These are phyloP conservation scores for Lithosia quadra DNA, from an alignment of 2,888 invertebrate genomes.

Conservation along the genomic window DNA sequence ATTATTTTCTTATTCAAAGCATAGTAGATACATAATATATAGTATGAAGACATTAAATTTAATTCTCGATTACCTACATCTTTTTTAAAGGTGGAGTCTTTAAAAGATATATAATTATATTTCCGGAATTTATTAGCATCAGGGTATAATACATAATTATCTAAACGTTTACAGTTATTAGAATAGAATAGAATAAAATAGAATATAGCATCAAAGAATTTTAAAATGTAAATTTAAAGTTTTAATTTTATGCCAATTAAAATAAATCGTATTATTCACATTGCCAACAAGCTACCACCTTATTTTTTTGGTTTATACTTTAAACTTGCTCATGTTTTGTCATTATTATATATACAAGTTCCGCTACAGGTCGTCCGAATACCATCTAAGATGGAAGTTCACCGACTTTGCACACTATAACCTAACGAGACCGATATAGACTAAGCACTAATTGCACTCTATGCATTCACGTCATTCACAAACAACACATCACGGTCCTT, in stretches of 20 bases:
- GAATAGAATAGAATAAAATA: too few species aligned
- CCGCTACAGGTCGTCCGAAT: conserved; percentile 27
- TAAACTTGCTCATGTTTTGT: conserved; percentile 32
- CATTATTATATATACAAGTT: conserved; percentile 42
- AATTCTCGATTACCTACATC: too few species aligned
- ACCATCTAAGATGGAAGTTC: conserved; percentile 23
- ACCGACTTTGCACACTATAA: conserved; percentile 11
- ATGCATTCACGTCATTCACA: conserved; percentile 96
- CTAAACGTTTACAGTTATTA: neutral
- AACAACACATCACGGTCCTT: conserved; percentile 97
- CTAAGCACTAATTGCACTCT: conserved; percentile 49
- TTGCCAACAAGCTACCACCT: conserved; percentile 1
- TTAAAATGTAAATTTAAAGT: neutral
- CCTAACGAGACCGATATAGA: conserved; percentile 4
- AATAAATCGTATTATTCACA: conserved; percentile 3
- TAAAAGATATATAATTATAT: neutral
- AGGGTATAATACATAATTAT: neutral
- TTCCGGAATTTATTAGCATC: neutral
- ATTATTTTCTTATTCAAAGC: too few species aligned
- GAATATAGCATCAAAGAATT: too few species aligned
- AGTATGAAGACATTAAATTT: too few species aligned
- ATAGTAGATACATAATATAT: too few species aligned
- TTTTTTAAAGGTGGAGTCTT: too few species aligned
- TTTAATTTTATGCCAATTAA: neutral
- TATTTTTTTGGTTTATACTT: conserved; percentile 1